These are phyloP conservation scores for Actinopyga echinites DNA, from an alignment of 53 echinoderm and acorn worm species.

Conservation along the genomic window DNA sequence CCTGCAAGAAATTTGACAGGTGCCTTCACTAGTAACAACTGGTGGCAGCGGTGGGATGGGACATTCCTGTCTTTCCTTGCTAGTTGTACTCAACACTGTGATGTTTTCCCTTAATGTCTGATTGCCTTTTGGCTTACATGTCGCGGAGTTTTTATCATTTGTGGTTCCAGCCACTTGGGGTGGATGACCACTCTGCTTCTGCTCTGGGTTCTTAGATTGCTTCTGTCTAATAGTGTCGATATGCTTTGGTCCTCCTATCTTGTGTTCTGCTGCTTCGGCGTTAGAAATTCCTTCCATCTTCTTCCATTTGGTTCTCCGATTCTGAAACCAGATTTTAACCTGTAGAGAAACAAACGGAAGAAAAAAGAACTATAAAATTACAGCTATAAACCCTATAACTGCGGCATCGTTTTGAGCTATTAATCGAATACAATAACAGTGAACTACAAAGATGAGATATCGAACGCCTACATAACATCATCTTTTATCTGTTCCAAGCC, in stretches of 20 bases:
- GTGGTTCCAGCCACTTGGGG: background rate
- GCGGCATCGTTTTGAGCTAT: too few relatives aligned
- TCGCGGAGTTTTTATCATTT: background rate
- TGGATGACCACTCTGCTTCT: slow-evolving; percentile 9
- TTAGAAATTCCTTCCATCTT: slow-evolving; percentile 99
- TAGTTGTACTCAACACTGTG: background rate
- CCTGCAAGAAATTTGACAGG: background rate
- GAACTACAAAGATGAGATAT: too few relatives aligned
- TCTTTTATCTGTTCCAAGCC: too few relatives aligned
- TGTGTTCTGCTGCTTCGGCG: slow-evolving; percentile 98
- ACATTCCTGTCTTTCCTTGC: slow-evolving; percentile 12
- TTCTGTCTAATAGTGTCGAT: slow-evolving; percentile 93
- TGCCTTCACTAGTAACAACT: background rate
- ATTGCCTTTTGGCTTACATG: background rate
- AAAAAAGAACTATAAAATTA: too few relatives aligned
- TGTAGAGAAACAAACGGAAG: slow-evolving; percentile 14
- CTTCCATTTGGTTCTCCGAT: slow-evolving; percentile 97
- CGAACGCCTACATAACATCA: too few relatives aligned
- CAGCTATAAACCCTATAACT: too few relatives aligned
- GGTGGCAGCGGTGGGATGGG: slow-evolving; percentile 23
- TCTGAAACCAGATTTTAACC: slow-evolving; percentile 99
- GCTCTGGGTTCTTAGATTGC: slow-evolving; percentile 62
- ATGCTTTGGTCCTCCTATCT: slow-evolving; percentile 95
- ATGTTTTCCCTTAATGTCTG: background rate
- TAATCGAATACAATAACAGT: too few relatives aligned